Percentiles rank a stretch among this genome's conserved stretches.
Evolutionary conservation across 2,113 vertebrate species (phyloP).

Genomic region (Pardalotus punctatus): DNA sequence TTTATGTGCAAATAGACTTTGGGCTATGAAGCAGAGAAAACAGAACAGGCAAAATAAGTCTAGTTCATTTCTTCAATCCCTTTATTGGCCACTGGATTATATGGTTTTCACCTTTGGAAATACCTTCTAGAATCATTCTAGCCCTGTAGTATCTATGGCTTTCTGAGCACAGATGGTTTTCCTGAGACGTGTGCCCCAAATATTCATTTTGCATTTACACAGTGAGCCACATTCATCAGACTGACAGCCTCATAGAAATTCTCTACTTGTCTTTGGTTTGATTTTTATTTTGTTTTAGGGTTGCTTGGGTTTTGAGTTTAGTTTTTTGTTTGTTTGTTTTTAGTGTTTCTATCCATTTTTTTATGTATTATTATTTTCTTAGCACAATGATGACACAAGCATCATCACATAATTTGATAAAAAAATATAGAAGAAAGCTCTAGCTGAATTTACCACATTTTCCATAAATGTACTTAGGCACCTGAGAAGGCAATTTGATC

Average conservation of each 20-base stretch:
- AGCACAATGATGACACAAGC: background rate
- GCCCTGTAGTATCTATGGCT: background rate
- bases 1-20: background rate
- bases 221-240: background rate
- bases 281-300: background rate
- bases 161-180: background rate
- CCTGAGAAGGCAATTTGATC: background rate
- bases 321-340: background rate
- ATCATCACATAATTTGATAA: background rate
- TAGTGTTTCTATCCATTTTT: fast-evolving
- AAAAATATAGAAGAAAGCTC: background rate
- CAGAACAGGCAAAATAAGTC: background rate
- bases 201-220: background rate
- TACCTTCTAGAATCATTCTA: background rate
- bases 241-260: background rate
- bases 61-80: background rate
- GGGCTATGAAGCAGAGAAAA: background rate
- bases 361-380: background rate
- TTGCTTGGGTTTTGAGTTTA: background rate
- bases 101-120: background rate
- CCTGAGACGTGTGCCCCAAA: background rate
- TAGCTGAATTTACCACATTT: conserved; percentile 7
- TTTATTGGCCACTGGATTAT: background rate
- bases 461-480: background rate
- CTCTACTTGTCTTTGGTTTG: background rate